Conservation (phyloP, 1,140 invertebrate species). For the Drosophila elegans region DNA sequence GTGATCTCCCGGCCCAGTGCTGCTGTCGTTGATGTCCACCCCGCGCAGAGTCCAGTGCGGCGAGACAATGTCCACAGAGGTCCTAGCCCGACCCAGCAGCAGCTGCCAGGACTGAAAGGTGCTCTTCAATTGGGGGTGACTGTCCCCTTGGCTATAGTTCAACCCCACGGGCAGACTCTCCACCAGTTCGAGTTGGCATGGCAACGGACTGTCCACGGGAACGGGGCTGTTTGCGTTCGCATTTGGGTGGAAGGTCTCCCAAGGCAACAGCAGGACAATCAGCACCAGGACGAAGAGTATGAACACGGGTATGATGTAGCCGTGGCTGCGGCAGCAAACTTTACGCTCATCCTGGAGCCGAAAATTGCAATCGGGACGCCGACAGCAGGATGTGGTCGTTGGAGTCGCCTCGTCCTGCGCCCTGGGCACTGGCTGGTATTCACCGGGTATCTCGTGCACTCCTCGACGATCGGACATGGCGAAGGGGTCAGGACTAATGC, state of each 20-base stretch:
- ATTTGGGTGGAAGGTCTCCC: constrained; percentile 59
- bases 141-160: constrained; percentile 87
- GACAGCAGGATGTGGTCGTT: constrained; percentile 54
- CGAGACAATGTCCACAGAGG: constrained; percentile 92
- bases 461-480: constrained; percentile 61
- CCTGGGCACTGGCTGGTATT: constrained; percentile 64
- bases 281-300: constrained; percentile 67
- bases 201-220: constrained; percentile 55
- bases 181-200: constrained; percentile 88
- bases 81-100: constrained; percentile 90
- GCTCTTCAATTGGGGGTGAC: constrained; percentile 86
- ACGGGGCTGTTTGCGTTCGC: constrained; percentile 36
- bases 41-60: constrained; percentile 95
- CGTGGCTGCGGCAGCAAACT: constrained; percentile 48
- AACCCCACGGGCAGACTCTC: constrained; percentile 96
- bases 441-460: constrained; percentile 53
- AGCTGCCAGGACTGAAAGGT: constrained; percentile 92
- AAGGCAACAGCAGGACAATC: constrained; percentile 71
- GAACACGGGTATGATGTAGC: constrained; percentile 68
- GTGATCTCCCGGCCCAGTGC: constrained; percentile 89
- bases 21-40: constrained; percentile 91
- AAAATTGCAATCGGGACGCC: constrained; percentile 34
- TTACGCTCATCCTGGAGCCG: constrained; percentile 19
- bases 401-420: constrained; percentile 32
- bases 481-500: constrained; percentile 6